Conservation (phyloP, 2,113 vertebrate genomes). For the Grantiella picta region DNA sequence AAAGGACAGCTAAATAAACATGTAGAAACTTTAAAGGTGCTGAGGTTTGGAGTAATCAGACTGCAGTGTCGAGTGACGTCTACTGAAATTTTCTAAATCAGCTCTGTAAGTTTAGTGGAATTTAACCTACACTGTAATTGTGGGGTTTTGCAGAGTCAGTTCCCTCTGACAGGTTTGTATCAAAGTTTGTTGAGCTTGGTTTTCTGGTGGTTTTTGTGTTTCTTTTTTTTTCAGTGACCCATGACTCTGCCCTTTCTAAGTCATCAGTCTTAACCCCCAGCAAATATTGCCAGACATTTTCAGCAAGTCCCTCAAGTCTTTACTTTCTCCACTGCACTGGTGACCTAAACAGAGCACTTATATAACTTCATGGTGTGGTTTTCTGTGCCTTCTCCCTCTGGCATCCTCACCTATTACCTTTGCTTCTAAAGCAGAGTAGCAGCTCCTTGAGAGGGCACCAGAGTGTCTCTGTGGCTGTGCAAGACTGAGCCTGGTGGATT, state of each 20-base stretch:
- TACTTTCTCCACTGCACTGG: background rate
- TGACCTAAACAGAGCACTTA: background rate
- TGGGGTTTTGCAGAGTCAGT: background rate
- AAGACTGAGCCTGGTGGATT: background rate
- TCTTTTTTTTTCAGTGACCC: background rate
- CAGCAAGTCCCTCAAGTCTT: background rate
- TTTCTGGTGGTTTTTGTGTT: no score
- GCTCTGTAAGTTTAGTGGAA: background rate
- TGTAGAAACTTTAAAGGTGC: background rate
- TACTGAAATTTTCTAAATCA: background rate
- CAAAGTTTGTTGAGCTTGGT: background rate
- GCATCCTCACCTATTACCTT: background rate
- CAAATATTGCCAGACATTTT: background rate
- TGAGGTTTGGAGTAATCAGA: background rate
- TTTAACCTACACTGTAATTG: background rate
- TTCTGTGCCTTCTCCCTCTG: background rate
- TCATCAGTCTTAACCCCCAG: background rate
- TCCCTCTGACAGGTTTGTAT: background rate
- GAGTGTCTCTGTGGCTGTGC: background rate
- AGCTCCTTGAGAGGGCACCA: background rate
- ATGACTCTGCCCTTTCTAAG: background rate
- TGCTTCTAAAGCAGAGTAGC: background rate
- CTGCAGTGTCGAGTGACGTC: background rate
- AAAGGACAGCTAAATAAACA: constrained; percentile 13
- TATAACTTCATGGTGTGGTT: fast-evolving